Conservation (phyloP, 2,888 invertebrate species). For the Patella pellucida region DNA sequence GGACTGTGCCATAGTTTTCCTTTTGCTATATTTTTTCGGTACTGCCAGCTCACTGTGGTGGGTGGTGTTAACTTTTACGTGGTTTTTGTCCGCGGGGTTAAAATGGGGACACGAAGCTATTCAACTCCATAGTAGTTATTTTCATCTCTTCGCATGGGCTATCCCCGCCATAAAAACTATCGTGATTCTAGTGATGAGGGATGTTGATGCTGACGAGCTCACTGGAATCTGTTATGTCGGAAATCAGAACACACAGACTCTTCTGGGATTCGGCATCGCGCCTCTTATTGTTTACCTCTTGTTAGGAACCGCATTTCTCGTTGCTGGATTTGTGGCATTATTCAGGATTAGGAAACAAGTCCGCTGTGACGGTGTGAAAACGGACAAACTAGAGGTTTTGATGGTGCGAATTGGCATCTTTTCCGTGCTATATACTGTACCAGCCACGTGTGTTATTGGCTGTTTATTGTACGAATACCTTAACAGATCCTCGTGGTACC, state of each 20-base stretch:
- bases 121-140: conserved; percentile 76
- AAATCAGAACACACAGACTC: conserved; percentile 66
- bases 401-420: conserved; percentile 81
- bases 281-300: conserved; percentile 82
- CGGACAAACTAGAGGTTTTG: conserved; percentile 70
- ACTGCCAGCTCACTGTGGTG: conserved; percentile 92
- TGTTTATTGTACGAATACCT: conserved; percentile 86
- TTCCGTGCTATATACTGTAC: conserved; percentile 81
- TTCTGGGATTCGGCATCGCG: conserved; percentile 71
- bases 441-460: conserved; percentile 82
- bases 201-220: conserved; percentile 92
- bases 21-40: conserved; percentile 92
- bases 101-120: conserved; percentile 76
- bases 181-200: conserved; percentile 87
- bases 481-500: conserved; percentile 79
- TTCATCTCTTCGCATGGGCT: conserved; percentile 92
- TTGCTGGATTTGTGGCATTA: conserved; percentile 79
- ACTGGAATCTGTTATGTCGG: conserved; percentile 81
- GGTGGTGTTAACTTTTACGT: conserved; percentile 90
- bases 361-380: conserved; percentile 73
- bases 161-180: conserved; percentile 90
- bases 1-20: conserved; percentile 89
- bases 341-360: conserved; percentile 69
- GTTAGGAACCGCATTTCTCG: conserved; percentile 79
- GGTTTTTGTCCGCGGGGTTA: conserved; percentile 78